Conservation (phyloP, 2,888 invertebrate genomes). For the Tenthredo notha region DNA sequence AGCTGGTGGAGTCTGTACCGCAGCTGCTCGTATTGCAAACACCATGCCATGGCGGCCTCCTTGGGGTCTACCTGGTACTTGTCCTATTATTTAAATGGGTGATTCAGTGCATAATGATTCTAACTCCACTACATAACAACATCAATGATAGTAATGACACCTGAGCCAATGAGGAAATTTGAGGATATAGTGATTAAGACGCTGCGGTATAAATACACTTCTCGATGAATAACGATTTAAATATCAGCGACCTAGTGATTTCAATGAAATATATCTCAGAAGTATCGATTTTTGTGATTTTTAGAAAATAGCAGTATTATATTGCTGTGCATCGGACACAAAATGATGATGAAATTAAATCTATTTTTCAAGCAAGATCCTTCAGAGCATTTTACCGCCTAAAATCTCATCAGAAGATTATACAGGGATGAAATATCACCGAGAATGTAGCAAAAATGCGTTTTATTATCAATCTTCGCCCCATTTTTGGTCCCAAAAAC, state of each 20-base stretch:
- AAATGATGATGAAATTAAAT: background rate
- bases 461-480: background rate
- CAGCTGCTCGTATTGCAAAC: slow-evolving; percentile 80
- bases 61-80: slow-evolving; percentile 84
- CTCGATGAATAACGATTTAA: background rate
- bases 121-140: slow-evolving; percentile 31
- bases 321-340: too few species aligned
- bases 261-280: background rate
- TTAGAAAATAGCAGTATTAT: background rate
- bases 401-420: background rate
- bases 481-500: background rate
- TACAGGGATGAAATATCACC: background rate
- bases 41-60: slow-evolving; percentile 85
- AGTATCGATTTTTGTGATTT: background rate
- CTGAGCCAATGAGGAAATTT: background rate
- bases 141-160: background rate
- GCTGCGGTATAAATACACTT: background rate
- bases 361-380: too few species aligned
- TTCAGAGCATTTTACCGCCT: too few species aligned
- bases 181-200: background rate
- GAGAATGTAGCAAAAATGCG: background rate
- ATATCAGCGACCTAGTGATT: background rate
- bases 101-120: slow-evolving; percentile 58
- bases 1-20: slow-evolving; percentile 75
- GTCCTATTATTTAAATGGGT: slow-evolving; percentile 77